Base-by-base conservation (phyloP, 2,113 vertebrate genomes). In the Electrona antarctica region DNA sequence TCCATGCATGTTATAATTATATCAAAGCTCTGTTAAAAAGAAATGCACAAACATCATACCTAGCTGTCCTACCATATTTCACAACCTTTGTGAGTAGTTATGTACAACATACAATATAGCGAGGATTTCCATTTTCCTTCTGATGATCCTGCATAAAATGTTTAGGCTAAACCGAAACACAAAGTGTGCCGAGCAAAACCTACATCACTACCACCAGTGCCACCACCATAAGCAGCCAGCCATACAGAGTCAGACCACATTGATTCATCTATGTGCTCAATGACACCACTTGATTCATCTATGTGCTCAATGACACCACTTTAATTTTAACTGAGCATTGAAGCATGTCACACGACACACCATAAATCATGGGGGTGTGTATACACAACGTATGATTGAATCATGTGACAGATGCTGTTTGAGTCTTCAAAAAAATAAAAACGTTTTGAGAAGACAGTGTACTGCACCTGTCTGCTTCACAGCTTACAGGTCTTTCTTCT, bases 391-490 rank as follows among this genome's bases (percentile, higher is more conserved):
- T 60, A 13, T n/a, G 28, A 29, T 57, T 45, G 51, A 64, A 28
- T 14, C 13, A 62, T 46, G 75, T 2, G 61, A n/a, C 33, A 64
- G 56, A 55, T 28, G 67, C 62, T 55, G 21, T 74, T 58, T 56
- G 47, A 72, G 62, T 69, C 79, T 82, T 84, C 62, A 46, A 59
- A 67, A 71, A 10, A 33, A 6, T 50, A 33, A 67, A 49, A 60
- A 64, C 51, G 47, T 69, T 80, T 69, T 0, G 6, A 12, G 74
- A 62, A 21, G 21, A 21, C 21, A 57, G 65, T 59, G 51, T 49
- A 48, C 52, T 69, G 78, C 82, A 85, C 84, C 81, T 91, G 81
- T 79, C 29, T 71, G 70, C 76, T 76, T 85, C 71, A 29, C 70
- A 73, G 77, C 76, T 74, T 76, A 61, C 51, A 63, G 69, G 49